Conservation (phyloP, 1,140 invertebrate species). For the Idris sp. region DNA sequence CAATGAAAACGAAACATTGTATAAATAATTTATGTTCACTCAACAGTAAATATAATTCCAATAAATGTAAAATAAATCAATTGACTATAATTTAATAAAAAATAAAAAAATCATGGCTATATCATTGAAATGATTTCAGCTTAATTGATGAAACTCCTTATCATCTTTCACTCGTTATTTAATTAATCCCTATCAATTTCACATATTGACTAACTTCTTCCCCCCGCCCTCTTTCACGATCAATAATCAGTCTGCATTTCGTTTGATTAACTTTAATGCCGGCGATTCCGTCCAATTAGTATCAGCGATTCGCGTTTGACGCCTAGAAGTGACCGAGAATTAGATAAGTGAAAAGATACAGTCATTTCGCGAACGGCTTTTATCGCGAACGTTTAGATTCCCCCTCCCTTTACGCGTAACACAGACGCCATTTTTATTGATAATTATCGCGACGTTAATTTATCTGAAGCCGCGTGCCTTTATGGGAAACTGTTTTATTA, state of each 20-base stretch:
- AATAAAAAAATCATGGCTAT: too few relatives aligned
- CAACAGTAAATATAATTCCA: too few relatives aligned
- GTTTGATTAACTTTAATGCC: constrained; percentile 62
- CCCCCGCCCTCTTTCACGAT: constrained; percentile 37
- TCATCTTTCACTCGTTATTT: constrained; percentile 37
- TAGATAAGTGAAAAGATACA: constrained; percentile 64
- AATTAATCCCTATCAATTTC: constrained; percentile 54
- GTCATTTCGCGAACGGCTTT: constrained; percentile 61
- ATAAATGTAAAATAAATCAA: too few relatives aligned
- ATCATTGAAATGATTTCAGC: too few relatives aligned
- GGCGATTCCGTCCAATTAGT: constrained; percentile 63
- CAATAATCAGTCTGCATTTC: constrained; percentile 53
- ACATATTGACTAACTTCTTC: constrained; percentile 25
- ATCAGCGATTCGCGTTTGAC: constrained; percentile 57
- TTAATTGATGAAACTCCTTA: constrained; percentile 46
- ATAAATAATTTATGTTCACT: too few relatives aligned
- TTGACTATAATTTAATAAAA: too few relatives aligned
- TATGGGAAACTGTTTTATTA: constrained; percentile 14
- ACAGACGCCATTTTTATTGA: constrained; percentile 36
- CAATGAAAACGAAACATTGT: too few relatives aligned
- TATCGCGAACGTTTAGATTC: constrained; percentile 42
- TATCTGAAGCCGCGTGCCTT: constrained; percentile 32
- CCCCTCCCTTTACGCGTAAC: constrained; percentile 21
- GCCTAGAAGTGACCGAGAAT: constrained; percentile 61
- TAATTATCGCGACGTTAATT: constrained; percentile 47